Evolutionary conservation across 2,113 vertebrate species (phyloP), one percentile per base, ranked within the genome.

Genomic region (Mixornis gularis): DNA sequence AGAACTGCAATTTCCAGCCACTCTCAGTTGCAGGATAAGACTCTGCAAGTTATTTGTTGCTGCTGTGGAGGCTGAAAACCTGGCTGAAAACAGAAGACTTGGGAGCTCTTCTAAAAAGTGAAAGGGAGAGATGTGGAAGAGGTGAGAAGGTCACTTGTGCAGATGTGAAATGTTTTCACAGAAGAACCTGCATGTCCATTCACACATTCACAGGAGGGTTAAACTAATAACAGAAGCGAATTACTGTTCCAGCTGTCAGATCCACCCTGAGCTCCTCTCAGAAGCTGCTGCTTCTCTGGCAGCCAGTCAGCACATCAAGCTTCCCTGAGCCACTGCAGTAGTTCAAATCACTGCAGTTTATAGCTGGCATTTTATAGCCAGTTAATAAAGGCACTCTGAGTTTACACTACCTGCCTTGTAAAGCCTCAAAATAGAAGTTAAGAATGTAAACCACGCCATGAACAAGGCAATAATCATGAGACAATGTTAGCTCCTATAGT

Each of bases 261-360:
- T 34, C 78, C 4, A 4, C 58, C 32, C 43, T 1, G 3, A 72
- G 70, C 58, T 89, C 10, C 80, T 38, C 74, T 51, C 62, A 56
- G 64, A 41, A 71, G 48, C 7, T 84, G 64, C 83, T 86, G 80
- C 77, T 79, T 84, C 52, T 84, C 18, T 91, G 87, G 84, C 91
- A 94, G 87, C 81, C 0, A 6, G 62, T 34, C 81, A 92, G 63
- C 70, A 41, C 1, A 7, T 32, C 40, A n/a, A 38, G n/a, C 74
- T 82, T 40, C 58, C 15, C 70, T 34, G 40, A 92, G 63, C 34
- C 60, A 8, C 60, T 25, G 29, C 32, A 7, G 64, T 6, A 29
- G 38, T 34, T 87, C 21, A 51, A 74, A 92, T 78, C 89, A 34
- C 83, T 74, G 77, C 77, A 73, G 32, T 89, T 92, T 60, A 88